Percentiles rank a stretch among this genome's conserved stretches.
Evolutionary conservation across 2,113 vertebrate species (phyloP).

Genomic region (Lathamus discolor): DNA sequence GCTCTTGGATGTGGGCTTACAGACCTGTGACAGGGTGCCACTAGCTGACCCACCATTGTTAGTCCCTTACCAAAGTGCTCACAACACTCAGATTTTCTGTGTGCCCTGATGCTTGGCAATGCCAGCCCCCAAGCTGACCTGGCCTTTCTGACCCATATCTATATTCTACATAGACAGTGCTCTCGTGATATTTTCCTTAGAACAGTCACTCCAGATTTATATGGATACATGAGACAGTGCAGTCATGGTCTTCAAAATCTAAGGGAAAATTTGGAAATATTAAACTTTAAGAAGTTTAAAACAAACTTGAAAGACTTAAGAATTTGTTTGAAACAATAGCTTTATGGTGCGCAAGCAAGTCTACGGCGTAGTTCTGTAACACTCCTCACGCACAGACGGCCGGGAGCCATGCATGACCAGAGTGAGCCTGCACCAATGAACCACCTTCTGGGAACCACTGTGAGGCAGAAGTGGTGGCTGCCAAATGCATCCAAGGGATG

Average conservation of each 20-base stretch:
- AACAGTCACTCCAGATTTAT: not conserved
- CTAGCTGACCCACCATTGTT: not conserved
- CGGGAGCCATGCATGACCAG: rapidly evolving
- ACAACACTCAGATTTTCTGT: not conserved
- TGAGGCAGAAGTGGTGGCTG: not conserved
- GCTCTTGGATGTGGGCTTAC: not conserved
- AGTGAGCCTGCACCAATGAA: not conserved
- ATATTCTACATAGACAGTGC: not conserved
- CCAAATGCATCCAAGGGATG: not conserved
- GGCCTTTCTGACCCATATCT: not conserved
- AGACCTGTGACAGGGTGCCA: not conserved
- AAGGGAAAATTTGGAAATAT: not conserved
- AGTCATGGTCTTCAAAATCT: not conserved
- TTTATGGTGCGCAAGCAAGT: not conserved
- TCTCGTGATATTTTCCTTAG: not conserved
- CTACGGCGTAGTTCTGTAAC: not conserved
- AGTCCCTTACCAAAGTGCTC: not conserved
- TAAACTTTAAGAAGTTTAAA: not conserved
- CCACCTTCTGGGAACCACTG: not conserved
- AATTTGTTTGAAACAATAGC: not conserved
- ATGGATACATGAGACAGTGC: not conserved
- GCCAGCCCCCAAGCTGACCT: not conserved
- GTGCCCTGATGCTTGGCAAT: not conserved
- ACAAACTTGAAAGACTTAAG: not conserved
- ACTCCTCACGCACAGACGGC: rapidly evolving